Evolutionary conservation across 2,888 invertebrate genomes (phyloP), one percentile per base, ranked within the genome.

Genomic region (Suillia variegata): DNA sequence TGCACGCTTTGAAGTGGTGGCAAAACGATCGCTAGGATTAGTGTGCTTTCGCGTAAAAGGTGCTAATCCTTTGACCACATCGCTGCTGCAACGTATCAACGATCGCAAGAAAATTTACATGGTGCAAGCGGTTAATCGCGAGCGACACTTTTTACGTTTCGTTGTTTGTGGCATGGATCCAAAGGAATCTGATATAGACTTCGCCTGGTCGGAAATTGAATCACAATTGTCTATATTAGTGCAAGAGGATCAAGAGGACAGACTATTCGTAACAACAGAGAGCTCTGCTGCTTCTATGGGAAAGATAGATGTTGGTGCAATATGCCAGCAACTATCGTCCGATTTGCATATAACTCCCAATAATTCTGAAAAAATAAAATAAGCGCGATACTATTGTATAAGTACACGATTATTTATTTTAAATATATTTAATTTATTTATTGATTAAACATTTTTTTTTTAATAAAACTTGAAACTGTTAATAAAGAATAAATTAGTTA

Each of bases 1-100:
- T 78, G 81, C 85, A 0, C 85, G 92, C 63, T 98, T 97, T 78
- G 89, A 96, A 76, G 82, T 96, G 5, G 86, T 89, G 54, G 87
- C 86, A 0, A 88, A 91, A 62, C 87, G 88, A 1, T 84, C 85
- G 0, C 85, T 96, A 85, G 94, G 93, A 0, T 84, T 98, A 20
- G 93, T 97, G 5, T 97, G 96, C 76, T 98, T 98, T 80, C 86
- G 94, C 71, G 81, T 96, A 31, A 92, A 89, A 83, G 91, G 87
- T 0, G 87, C 88, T 0, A 88, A 94, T 77, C 83, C 82, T 38
- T 72, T 87, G 4, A 94, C 92, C 0, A 89, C 89, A 70, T 81
- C 84, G 48, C 81, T 97, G 26, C 77, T 94, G 52, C 89, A 90
- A 57, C 87, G 85, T 56, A 83, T 97, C 50, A 91, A 88, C 64